Evolutionary conservation across 2,888 invertebrate species (phyloP), one percentile per base, ranked within the genome.

Genomic region (Noctua janthe): DNA sequence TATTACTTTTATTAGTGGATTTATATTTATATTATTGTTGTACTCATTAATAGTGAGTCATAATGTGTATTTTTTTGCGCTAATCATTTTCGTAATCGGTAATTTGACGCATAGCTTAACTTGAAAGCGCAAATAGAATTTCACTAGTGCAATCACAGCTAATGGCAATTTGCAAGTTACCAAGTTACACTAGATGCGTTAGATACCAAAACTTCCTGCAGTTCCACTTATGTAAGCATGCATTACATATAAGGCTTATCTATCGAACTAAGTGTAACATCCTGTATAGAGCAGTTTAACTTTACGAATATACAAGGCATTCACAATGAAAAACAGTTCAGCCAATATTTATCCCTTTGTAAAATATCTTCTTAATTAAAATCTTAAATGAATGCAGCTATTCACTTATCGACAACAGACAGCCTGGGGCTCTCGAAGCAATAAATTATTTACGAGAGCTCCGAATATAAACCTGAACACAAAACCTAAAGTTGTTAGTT

Each of bases 231-330:
- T 56, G 39, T 64, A 35, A 51, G 17, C 35, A 59, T 59, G 47
- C 39, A 15, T 39, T 39, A n/a, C 15, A 71, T 4, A 29, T 23
- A 54, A 59, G 49, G 62, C 70, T 82, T 82, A 82, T 84, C 82
- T 84, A n/a, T 62, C 0, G 47, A 70, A 64, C 69, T 51, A 64
- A 49, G 54, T 80, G 29, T 8, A 10, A 39, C 56, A 35, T 82
- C 85, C 85, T 80, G 79, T 71, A 20, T 39, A n/a, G 49, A 75
- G 13, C 6, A 11, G 7, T 78, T 84, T 67, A 35, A 43, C 29
- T 47, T 71, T 56, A 56, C 13, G 20, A 43, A 29, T n/a, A 43
- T 62, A 29, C n/a, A 59, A 47, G 11, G 35, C 1, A 35, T 35
- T 3, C 35, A 35, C 35, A 35, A 35, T 35, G 4, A 8, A 69